Evolutionary conservation across 2,888 invertebrate genomes (phyloP), one percentile per base, ranked within the genome.

Genomic region (Drymonia ruficornis): DNA sequence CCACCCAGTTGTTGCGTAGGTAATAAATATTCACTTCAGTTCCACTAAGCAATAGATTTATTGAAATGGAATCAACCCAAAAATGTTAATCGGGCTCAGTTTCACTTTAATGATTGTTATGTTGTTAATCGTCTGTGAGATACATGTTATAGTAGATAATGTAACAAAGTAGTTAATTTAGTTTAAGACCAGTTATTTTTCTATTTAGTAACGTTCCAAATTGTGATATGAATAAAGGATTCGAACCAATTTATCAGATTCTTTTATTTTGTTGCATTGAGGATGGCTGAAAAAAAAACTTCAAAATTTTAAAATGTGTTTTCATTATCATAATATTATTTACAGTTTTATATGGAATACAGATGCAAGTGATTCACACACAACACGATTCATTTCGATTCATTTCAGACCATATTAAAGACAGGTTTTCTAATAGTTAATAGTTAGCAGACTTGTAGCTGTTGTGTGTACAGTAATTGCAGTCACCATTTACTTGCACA

Each of bases 201-300:
- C 67, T 79, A 77, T 67, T 53, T 52, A 71, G 69, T 63, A 74
- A 76, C 72, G 68, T 68, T 70, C 63, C 56, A 73, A 74, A 76
- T 77, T 84, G 83, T 84, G 81, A 84, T 84, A 81, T 70, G 55
- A 81, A 81, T 83, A 81, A 81, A 82, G 58, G 50, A 64, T 55
- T 72, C 60, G 61, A 68, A 61, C 59, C 16, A 53, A 49, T 9
- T 15, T 34, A 0, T 36, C 47, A 28, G 53, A 45, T 45, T 19
- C n/a, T 45, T 52, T 47, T 13, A 47, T 31, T 31, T 31, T 31
- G 1, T 6, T 9, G 31, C 31, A 31, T 31, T 31, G 31, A 11
- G 7, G 31, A 11, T 6, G 11, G 31, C 2, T 31, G 16, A 42
- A 2, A 15, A 12, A 2, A 34, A 11, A 16, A 31, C n/a, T 5